Evolutionary conservation across 2,113 vertebrate genomes (phyloP), one percentile per base, ranked within the genome.

Genomic region (Variabilichromis moorii): DNA sequence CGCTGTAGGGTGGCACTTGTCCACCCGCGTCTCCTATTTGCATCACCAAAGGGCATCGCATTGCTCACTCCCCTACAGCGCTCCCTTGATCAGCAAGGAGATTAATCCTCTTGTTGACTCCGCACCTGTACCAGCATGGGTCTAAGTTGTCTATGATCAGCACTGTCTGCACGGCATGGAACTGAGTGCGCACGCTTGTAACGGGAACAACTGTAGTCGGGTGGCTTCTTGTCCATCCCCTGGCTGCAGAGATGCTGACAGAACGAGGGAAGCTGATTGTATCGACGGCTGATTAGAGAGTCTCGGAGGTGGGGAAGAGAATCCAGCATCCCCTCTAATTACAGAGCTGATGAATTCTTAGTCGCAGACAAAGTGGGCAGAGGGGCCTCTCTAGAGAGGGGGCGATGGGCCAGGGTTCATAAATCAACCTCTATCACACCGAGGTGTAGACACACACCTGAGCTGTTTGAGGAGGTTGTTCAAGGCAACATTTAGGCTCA

Each of bases 291-390:
- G 91, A 91, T 91, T 89, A 83, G 66, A 88, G 76, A 4, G 79
- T 91, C 88, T 79, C 47, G 2, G 61, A 82, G 90, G 88, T 82
- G 68, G 83, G 88, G 9, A 76, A 68, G 87, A 90, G 89, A 87
- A 86, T 8, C 78, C 83, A 61, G 87, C 80, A 61, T 91, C 66
- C 87, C 84, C 89, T 90, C 91, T 95, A 93, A 96, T 96, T 94
- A 93, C 91, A 88, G 88, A 85, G 85, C 80, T 95, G 95, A 95
- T 95, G 94, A 96, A 88, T 91, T 91, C 86, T 94, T 79, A 85
- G 92, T 82, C 79, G 86, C 66, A 54, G 84, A 79, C 88, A 82
- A 40, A 54, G 50, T 51, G 76, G 68, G 85, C 31, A 55, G 26
- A 84, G 86, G 84, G 37, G 35, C 76, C 19, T 78, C 88, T 88